Conservation (phyloP, 2,113 vertebrate species). For the Syrrhaptes paradoxus region DNA sequence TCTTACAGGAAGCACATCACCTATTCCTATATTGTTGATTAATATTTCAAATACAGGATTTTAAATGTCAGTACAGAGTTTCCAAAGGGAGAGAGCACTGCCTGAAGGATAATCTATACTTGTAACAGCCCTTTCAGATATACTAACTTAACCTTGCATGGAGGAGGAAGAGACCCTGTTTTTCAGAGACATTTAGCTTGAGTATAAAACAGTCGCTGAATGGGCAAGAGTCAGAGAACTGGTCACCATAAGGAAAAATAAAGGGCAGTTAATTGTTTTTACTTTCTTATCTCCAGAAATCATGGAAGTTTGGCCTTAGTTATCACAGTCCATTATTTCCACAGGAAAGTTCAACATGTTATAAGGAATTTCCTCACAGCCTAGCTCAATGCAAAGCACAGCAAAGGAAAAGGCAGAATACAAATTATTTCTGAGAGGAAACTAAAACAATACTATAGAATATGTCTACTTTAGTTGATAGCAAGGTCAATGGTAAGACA, state of each 20-base stretch:
- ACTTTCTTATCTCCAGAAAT: background rate
- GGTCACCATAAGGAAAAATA: background rate
- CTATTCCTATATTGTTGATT: background rate
- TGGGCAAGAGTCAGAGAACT: background rate
- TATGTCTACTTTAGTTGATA: background rate
- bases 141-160: background rate
- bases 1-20: background rate
- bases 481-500: background rate
- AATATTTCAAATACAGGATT: background rate
- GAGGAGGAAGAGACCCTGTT: background rate
- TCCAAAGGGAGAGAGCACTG: background rate
- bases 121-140: background rate
- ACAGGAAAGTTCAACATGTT: background rate
- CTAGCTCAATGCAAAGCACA: background rate
- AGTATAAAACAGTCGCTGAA: background rate
- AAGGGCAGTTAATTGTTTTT: background rate
- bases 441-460: background rate
- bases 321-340: background rate
- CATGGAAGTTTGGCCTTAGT: background rate
- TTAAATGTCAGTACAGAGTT: background rate
- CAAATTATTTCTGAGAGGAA: background rate
- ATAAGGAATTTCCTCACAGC: background rate
- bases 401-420: background rate
- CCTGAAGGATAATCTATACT: background rate
- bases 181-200: background rate